Conservation (phyloP, 2,797 vertebrate genomes). For the Cynodonichthys magdalenae region DNA sequence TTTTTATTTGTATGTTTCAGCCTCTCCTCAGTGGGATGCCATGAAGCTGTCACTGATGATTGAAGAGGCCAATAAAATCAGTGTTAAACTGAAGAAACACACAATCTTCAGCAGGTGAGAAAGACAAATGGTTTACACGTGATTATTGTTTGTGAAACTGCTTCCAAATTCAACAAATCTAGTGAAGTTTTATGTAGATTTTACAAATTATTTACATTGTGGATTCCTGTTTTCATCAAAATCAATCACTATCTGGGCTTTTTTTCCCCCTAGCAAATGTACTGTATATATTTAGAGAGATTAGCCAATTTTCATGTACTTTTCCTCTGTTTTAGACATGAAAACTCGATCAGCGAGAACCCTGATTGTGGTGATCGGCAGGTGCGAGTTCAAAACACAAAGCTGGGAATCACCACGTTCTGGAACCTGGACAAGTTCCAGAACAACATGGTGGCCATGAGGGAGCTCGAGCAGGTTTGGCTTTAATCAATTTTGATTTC, state of each 20-base stretch:
- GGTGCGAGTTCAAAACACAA: slow-evolving; percentile 89
- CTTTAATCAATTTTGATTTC: not conserved
- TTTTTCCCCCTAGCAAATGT: not conserved
- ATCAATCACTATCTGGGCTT: not conserved
- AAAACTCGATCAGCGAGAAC: slow-evolving; percentile 69
- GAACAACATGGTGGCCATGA: slow-evolving; percentile 91
- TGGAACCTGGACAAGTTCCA: slow-evolving; percentile 96
- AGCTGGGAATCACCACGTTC: slow-evolving; percentile 89
- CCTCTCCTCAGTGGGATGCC: slow-evolving; percentile 86
- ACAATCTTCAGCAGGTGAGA: slow-evolving; percentile 86
- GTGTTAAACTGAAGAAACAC: slow-evolving; percentile 83
- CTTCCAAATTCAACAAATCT: too few relatives aligned
- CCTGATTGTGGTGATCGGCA: slow-evolving; percentile 60
- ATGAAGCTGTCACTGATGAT: slow-evolving; percentile 97
- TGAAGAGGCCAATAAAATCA: slow-evolving; percentile 94
- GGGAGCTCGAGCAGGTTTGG: slow-evolving; percentile 91
- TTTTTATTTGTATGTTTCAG: slow-evolving; percentile 63
- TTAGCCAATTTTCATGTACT: not conserved
- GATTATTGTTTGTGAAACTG: not conserved
- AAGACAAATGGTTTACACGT: not conserved
- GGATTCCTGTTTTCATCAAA: not conserved
- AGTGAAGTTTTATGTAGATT: not conserved
- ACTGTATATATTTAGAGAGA: not conserved
- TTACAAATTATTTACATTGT: not conserved
- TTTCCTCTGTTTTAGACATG: slow-evolving; percentile 78